Base-by-base conservation (phyloP, 2,888 invertebrate species). In the Perithous albicinctus region DNA sequence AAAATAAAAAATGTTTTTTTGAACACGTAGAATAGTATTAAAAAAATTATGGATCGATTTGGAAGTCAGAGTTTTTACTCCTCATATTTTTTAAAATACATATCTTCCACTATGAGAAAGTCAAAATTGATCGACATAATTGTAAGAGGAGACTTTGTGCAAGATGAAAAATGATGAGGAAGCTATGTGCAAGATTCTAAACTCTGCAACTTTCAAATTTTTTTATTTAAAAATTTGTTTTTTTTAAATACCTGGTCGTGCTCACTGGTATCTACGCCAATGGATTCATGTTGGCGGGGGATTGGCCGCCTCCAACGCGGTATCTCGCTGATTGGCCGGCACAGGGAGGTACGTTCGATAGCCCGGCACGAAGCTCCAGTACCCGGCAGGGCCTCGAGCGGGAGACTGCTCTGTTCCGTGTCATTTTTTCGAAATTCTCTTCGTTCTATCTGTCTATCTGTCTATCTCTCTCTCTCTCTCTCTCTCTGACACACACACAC, bases 351-450 rank as follows among this genome's bases (percentile, higher is more conserved):
- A 90, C 92, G 92, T 89, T 92, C 92, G 90, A 92, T 92, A 92
- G 90, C 89, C 86, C 86, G 87, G 87, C 88, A 78, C 80, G 85
- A 84, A 84, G 82, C 89, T 87, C 89, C 91, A 92, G 92, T 92
- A 91, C 91, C 91, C 92, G 92, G 91, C 89, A 91, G 90, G 89
- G 87, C 89, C 88, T 92, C 90, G 88, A 86, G 88, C 87, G 87
- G 87, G 89, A 88, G 88, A 88, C 87, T 88, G 82, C 84, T 88
- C 84, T 84, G 88, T 86, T 78, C 63, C 81, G 73, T 51, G 79
- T 70, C 46, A 20, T 54, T 72, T 64, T n/a, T 75, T 82, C 70
- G 26, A 66, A 74, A 70, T 77, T 74, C 59, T 48, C 51, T 23
- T 75, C 73, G 75, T 59, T 76, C 63, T 18, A 54, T 70, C 46